Percentiles rank a stretch among this genome's conserved stretches.
Evolutionary conservation across 1,140 invertebrate genomes (phyloP).

Genomic region (Pogonus chalceus): DNA sequence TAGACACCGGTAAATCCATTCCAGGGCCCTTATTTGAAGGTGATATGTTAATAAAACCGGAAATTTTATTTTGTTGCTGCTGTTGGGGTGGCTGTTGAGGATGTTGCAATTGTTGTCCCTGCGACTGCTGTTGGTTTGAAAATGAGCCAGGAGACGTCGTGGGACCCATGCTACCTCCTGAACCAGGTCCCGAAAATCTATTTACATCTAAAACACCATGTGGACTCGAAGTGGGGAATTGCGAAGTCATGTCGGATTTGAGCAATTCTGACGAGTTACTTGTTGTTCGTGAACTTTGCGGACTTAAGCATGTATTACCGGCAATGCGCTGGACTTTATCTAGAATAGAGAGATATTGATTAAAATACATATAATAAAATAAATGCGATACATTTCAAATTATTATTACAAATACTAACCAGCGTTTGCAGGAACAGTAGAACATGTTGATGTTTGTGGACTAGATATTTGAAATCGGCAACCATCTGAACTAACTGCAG

Average conservation of each 20-base stretch:
- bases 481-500: conserved; percentile 28
- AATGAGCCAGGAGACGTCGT: not conserved
- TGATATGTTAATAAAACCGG: conserved; percentile 30
- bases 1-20: conserved; percentile 24
- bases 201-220: not conserved
- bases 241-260: not conserved
- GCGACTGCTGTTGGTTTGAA: conserved; percentile 14
- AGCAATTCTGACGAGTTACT: not conserved
- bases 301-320: not conserved
- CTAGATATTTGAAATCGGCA: conserved; percentile 39
- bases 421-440: conserved; percentile 24
- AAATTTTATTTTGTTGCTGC: conserved; percentile 31
- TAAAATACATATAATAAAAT: not conserved
- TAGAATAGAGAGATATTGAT: not conserved
- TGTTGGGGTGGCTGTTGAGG: conserved; percentile 27
- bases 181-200: not conserved
- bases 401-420: not conserved
- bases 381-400: not conserved
- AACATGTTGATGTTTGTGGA: conserved; percentile 32
- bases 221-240: not conserved
- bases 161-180: not conserved
- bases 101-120: conserved; percentile 21
- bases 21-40: conserved; percentile 30
- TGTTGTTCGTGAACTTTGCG: not conserved
- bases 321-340: not conserved